Percentiles rank a stretch among this genome's conserved stretches.
Evolutionary conservation across 2,888 invertebrate species (phyloP).

Genomic region (Polymixis lichenea): DNA sequence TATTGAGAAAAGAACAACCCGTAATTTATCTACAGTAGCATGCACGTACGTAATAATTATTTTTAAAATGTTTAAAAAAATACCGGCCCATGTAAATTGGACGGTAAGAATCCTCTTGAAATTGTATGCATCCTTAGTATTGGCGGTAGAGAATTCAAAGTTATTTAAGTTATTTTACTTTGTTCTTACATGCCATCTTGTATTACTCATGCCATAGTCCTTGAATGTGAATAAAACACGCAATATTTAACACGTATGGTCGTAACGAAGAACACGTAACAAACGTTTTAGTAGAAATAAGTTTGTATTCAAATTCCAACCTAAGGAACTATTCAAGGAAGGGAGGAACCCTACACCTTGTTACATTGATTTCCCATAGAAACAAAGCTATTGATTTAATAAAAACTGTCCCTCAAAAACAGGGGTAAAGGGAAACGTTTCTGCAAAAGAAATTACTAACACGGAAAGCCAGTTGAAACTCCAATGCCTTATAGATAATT

Average conservation of each 20-base stretch:
- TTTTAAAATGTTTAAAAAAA: constrained; percentile 78
- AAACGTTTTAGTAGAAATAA: constrained; percentile 12
- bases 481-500: constrained; percentile 13
- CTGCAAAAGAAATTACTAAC: not conserved
- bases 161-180: constrained; percentile 47
- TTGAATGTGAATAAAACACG: constrained; percentile 42
- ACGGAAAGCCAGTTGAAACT: constrained; percentile 5
- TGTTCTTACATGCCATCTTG: constrained; percentile 46
- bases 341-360: not conserved
- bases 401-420: constrained; percentile 10
- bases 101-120: constrained; percentile 50
- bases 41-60: constrained; percentile 79
- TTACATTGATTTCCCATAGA: constrained; percentile 46
- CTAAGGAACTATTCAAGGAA: not conserved
- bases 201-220: constrained; percentile 56
- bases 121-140: constrained; percentile 45
- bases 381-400: constrained; percentile 61
- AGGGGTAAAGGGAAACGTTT: not conserved
- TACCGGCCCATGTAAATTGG: constrained; percentile 60
- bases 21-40: constrained; percentile 82
- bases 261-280: constrained; percentile 13
- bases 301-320: constrained; percentile 7
- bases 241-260: constrained; percentile 53
- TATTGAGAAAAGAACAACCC: constrained; percentile 79
- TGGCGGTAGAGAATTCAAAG: constrained; percentile 50